Conservation (phyloP, 2,888 invertebrate species). For the Dryocosmus kuriphilus region DNA sequence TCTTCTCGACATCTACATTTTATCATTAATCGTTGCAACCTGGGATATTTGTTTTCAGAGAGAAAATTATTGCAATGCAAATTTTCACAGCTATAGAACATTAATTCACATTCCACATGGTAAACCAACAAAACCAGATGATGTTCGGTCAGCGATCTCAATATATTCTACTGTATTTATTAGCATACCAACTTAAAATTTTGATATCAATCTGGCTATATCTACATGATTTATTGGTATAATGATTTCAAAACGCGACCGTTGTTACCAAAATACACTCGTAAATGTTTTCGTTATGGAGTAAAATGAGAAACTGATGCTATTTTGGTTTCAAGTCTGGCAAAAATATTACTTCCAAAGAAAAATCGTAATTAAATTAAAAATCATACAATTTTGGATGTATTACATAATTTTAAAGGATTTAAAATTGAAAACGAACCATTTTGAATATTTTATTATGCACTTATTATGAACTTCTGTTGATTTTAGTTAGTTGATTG, state of each 20-base stretch:
- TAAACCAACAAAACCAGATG: slow-evolving; percentile 4
- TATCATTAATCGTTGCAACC: no score
- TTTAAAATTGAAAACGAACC: no score
- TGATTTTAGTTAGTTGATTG: no score
- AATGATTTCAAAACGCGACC: neutral
- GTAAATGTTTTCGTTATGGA: slow-evolving; percentile 6
- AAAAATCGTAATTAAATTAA: neutral
- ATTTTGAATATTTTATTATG: no score
- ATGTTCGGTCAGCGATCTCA: neutral
- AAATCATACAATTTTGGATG: no score
- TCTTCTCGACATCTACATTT: no score
- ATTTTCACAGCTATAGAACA: neutral
- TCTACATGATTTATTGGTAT: neutral
- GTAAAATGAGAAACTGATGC: neutral
- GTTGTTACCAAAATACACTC: slow-evolving; percentile 11
- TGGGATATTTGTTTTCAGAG: no score
- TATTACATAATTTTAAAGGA: no score
- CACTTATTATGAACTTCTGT: no score
- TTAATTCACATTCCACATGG: neutral
- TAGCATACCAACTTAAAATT: neutral
- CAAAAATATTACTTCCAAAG: neutral
- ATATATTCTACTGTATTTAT: neutral
- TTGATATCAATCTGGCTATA: neutral
- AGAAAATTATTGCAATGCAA: neutral
- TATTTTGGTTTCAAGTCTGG: neutral